A percentile compares a stretch with the other conserved stretches of the same genome.
Evolutionary conservation across 2,888 invertebrate species (phyloP).

Genomic region (Rapana venosa): DNA sequence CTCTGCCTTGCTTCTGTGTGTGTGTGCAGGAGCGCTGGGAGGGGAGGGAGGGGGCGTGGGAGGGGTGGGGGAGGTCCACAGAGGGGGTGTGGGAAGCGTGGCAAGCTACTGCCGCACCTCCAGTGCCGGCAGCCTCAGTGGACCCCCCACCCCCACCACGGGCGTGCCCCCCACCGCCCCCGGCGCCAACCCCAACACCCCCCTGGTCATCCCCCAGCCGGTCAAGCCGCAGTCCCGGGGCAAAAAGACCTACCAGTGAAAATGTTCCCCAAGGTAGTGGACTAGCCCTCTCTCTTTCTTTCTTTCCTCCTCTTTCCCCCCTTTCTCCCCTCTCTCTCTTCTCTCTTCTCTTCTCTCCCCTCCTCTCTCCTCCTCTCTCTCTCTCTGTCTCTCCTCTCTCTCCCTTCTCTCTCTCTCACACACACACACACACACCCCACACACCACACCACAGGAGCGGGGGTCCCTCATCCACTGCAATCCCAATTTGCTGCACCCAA

Average conservation of each 20-base stretch:
- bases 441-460: too few species aligned
- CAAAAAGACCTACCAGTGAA: conserved; percentile 73
- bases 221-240: conserved; percentile 67
- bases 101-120: conserved; percentile 68
- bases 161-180: conserved; percentile 45
- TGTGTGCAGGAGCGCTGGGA: conserved; percentile 39
- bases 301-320: too few species aligned
- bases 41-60: conserved; percentile 54
- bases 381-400: too few species aligned
- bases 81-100: conserved; percentile 66
- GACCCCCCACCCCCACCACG: conserved; percentile 67
- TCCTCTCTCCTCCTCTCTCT: too few species aligned
- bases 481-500: too few species aligned
- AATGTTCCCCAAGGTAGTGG: conserved; percentile 72
- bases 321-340: too few species aligned
- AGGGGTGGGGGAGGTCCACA: conserved; percentile 60
- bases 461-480: too few species aligned
- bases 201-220: conserved; percentile 73
- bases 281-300: too few species aligned
- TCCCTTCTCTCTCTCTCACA: too few species aligned
- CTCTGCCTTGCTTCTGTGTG: not conserved
- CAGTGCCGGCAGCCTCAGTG: conserved; percentile 66
- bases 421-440: too few species aligned
- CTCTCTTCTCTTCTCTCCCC: too few species aligned
- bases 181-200: conserved; percentile 60